Evolutionary conservation across 2,888 invertebrate species (phyloP), one percentile per base, ranked within the genome.

Genomic region (Lomographa bimaculata): DNA sequence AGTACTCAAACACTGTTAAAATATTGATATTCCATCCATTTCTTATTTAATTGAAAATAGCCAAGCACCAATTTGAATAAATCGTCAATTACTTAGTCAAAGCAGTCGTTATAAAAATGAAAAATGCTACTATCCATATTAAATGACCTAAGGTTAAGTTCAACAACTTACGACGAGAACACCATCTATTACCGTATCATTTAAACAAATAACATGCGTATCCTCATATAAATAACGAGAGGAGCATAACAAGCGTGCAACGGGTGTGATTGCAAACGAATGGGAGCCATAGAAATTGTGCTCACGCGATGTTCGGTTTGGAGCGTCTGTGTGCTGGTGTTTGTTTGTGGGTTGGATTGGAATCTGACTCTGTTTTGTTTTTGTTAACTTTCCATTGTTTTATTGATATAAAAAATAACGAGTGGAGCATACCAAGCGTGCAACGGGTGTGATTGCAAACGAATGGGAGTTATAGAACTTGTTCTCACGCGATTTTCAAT

Each of bases 171-270:
- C 12, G 25, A 8, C 14, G 28, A 9, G 24, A 40, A 29, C 27
- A 30, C 24, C 39, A 28, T 33, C 46, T 40, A 48, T 39, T 38
- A 39, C 41, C 10, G 39, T 40, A 36, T 36, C 41, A 46, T 52
- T 52, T 44, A 44, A 46, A 49, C 49, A 49, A 49, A 52, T 49
- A 49, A 46, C 38, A 39, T 44, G 37, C 41, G 26, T 18, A 44
- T 33, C 20, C 16, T 7, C 14, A 11, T 24, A 46, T 50, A 50
- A 47, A 47, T 53, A 41, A 40, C 29, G 17, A 9, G 36, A 28
- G 38, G 20, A 30, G 46, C 32, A 14, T 36, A 37, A 46, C 44
- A 39, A 42, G 37, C 37, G 29, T 23, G 47, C 42, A 20, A 34
- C 40, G 38, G 32, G 37, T 38, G 40, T 38, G 46, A 42, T 34